These are phyloP conservation scores for Drosophila pallidifrons DNA, from an alignment of 1,140 invertebrate species.

Conservation along the genomic window DNA sequence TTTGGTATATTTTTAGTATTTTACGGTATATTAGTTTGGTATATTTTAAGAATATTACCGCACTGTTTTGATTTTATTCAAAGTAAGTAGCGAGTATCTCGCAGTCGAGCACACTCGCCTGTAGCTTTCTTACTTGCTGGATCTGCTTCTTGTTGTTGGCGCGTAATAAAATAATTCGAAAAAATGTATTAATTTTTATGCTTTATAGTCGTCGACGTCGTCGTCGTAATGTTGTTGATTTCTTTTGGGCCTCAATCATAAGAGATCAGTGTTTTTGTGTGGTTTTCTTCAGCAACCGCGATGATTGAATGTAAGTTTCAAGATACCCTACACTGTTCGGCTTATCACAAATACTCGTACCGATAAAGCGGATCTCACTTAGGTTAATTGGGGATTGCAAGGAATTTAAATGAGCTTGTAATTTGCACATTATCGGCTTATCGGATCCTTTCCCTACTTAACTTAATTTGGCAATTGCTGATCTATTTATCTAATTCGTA, in stretches of 20 bases:
- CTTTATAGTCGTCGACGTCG: slow-evolving; percentile 16
- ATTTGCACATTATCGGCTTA: slow-evolving; percentile 51
- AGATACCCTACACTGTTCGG: slow-evolving; percentile 50
- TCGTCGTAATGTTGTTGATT: slow-evolving; percentile 60
- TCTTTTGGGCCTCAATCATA: slow-evolving; percentile 54
- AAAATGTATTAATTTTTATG: slow-evolving; percentile 80
- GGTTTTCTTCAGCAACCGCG: slow-evolving; percentile 9
- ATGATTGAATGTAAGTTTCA: not conserved
- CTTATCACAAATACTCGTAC: not conserved
- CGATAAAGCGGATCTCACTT: slow-evolving; percentile 16
- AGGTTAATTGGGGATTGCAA: slow-evolving; percentile 25
- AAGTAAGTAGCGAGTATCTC: too few relatives aligned
- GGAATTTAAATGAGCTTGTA: slow-evolving; percentile 48
- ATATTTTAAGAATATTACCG: too few relatives aligned
- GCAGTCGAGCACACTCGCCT: too few relatives aligned
- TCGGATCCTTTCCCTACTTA: slow-evolving; percentile 65
- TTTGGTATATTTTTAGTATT: too few relatives aligned
- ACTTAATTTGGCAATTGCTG: slow-evolving; percentile 38
- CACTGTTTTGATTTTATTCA: too few relatives aligned
- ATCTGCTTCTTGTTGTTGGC: slow-evolving; percentile 46
- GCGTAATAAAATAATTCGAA: slow-evolving; percentile 74
- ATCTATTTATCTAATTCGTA: slow-evolving; percentile 31
- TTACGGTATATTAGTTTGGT: too few relatives aligned
- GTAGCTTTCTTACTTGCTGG: slow-evolving; percentile 20
- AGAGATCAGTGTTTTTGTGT: slow-evolving; percentile 45